phyloP scores from a whole-genome alignment of 2,113 vertebrate species.

The Ardeotis arabs region DNA sequence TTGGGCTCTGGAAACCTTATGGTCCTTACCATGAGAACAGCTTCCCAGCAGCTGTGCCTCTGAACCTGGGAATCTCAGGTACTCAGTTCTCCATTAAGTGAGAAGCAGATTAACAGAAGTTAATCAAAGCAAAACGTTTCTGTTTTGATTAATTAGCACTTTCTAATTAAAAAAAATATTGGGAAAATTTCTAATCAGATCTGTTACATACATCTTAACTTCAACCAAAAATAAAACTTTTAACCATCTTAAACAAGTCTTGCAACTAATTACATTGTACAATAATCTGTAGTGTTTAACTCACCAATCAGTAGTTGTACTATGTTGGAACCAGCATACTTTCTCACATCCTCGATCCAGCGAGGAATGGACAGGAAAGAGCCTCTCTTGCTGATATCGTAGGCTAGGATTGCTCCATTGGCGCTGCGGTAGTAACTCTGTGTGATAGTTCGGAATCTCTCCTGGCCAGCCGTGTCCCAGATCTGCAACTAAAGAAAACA shows the following conservation, averaged over 20 bases:
- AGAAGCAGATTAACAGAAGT: background rate
- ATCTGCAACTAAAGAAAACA: slow-evolving; percentile 82
- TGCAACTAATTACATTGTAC: background rate
- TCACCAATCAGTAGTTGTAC: slow-evolving; percentile 87
- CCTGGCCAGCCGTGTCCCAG: slow-evolving; percentile 91
- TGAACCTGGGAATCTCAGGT: background rate
- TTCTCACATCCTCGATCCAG: slow-evolving; percentile 89
- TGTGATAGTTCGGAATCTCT: slow-evolving; percentile 88
- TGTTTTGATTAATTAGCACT: background rate
- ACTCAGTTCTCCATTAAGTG: background rate
- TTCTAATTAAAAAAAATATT: background rate
- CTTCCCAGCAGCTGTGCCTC: background rate
- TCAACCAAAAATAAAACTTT: background rate
- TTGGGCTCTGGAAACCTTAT: background rate
- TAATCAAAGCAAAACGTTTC: background rate
- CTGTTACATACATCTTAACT: background rate
- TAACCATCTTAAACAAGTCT: fast-evolving
- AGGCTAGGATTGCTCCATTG: slow-evolving; percentile 88
- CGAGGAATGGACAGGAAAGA: slow-evolving; percentile 85
- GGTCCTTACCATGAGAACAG: background rate
- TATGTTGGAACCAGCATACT: slow-evolving; percentile 85
- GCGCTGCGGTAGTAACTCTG: slow-evolving; percentile 91
- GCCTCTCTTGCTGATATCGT: slow-evolving; percentile 85
- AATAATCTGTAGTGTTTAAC: background rate
- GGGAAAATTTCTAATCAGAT: fast-evolving